A percentile compares a stretch with the other conserved stretches of the same genome.
Evolutionary conservation across 2,113 vertebrate genomes (phyloP).

Genomic region (Lanius collurio): DNA sequence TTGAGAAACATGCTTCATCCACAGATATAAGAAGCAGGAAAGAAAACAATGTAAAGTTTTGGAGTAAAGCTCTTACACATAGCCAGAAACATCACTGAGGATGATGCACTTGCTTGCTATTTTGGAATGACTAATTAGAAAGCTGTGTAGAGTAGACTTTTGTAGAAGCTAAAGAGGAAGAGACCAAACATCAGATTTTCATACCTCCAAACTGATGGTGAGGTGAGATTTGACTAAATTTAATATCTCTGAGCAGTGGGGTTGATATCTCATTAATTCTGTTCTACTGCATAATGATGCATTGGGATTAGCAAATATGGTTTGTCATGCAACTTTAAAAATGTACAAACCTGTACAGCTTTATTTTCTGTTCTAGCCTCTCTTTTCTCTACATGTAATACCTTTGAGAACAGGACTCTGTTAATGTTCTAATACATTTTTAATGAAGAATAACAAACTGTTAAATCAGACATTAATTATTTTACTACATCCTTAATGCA

Average conservation of each 20-base stretch:
- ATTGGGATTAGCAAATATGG: background rate
- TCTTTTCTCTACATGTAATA: background rate
- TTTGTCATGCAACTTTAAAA: constrained; percentile 21
- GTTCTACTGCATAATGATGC: background rate
- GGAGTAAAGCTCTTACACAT: background rate
- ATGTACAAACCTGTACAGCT: background rate
- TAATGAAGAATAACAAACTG: constrained; percentile 61
- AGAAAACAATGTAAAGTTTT: background rate
- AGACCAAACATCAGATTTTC: background rate
- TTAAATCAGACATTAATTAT: constrained; percentile 53
- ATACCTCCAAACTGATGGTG: background rate
- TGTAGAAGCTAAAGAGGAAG: background rate
- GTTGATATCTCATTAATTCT: background rate
- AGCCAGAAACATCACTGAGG: background rate
- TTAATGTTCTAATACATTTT: constrained; percentile 48
- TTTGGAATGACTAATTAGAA: background rate
- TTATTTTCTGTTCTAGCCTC: background rate
- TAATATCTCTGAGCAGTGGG: background rate
- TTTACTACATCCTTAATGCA: background rate
- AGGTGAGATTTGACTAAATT: background rate
- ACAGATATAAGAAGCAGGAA: background rate
- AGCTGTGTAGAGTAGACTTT: background rate
- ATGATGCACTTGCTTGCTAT: background rate
- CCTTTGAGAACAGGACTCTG: constrained; percentile 2
- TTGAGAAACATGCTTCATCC: background rate